These are phyloP conservation scores for Drosophila monieri DNA, from an alignment of 2,888 invertebrate genomes.

Conservation along the genomic window DNA sequence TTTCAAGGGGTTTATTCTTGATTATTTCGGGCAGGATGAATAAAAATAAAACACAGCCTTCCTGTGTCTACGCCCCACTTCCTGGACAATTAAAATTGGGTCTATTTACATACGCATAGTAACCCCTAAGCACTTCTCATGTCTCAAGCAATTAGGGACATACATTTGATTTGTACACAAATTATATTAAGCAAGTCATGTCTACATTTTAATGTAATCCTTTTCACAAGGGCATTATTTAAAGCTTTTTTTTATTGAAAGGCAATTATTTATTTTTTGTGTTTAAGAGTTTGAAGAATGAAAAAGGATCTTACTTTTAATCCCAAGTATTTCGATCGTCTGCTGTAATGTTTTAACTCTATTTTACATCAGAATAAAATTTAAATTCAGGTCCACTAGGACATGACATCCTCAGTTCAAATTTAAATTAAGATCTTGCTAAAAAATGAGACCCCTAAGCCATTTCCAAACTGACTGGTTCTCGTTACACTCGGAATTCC, in stretches of 20 bases:
- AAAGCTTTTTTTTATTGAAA: too few relatives aligned
- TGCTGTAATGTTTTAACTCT: too few relatives aligned
- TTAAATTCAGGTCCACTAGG: background rate
- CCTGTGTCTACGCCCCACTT: conserved; percentile 18
- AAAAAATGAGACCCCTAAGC: background rate
- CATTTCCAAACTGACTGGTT: background rate
- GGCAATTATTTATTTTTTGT: too few relatives aligned
- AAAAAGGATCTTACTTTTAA: too few relatives aligned
- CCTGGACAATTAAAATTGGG: conserved; percentile 10
- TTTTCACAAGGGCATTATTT: background rate
- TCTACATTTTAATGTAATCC: background rate
- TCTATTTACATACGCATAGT: background rate
- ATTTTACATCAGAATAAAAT: background rate
- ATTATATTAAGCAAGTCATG: conserved; percentile 3
- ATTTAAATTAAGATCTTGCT: background rate
- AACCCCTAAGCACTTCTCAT: conserved; percentile 21
- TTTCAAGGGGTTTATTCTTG: conserved; percentile 24
- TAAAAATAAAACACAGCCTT: conserved; percentile 31
- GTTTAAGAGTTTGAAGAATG: too few relatives aligned
- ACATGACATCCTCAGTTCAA: background rate
- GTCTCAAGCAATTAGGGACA: conserved; percentile 20
- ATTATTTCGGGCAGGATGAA: conserved; percentile 85
- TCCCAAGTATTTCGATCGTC: too few relatives aligned
- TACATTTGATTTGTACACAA: conserved; percentile 10
- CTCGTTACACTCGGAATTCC: conserved; percentile 33